Conservation (phyloP, 2,888 invertebrate genomes). For the Temnothorax ravouxi region DNA sequence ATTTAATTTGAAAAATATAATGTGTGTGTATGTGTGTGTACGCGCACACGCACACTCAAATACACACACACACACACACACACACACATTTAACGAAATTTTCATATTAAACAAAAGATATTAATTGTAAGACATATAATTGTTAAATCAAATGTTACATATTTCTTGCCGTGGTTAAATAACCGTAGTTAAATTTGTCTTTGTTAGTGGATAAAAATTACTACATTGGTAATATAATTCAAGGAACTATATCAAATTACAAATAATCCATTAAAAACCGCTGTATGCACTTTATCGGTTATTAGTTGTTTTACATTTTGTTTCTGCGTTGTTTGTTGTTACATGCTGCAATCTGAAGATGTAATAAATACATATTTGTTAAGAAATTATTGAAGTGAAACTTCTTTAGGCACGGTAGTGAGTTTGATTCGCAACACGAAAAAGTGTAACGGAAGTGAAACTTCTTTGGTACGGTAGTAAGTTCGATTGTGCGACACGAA, state of each 20-base stretch:
- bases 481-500: too few relatives aligned
- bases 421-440: too few relatives aligned
- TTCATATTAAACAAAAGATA: neutral
- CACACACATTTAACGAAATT: neutral
- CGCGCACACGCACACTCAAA: neutral
- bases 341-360: neutral
- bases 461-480: too few relatives aligned
- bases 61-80: neutral
- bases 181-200: neutral
- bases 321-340: neutral
- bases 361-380: neutral
- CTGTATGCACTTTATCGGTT: neutral
- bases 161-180: neutral
- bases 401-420: too few relatives aligned
- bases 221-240: neutral
- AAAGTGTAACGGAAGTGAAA: too few relatives aligned
- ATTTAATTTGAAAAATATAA: neutral
- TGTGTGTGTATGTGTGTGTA: too few relatives aligned
- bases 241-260: slow-evolving; percentile 24
- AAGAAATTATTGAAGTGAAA: slow-evolving; percentile 5
- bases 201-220: neutral
- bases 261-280: slow-evolving; percentile 14
- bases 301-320: neutral
- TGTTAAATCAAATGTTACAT: neutral
- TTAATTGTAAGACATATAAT: neutral